Evolutionary conservation across 2,888 invertebrate species (phyloP).

Genomic region (Tupiocoris notatus): DNA sequence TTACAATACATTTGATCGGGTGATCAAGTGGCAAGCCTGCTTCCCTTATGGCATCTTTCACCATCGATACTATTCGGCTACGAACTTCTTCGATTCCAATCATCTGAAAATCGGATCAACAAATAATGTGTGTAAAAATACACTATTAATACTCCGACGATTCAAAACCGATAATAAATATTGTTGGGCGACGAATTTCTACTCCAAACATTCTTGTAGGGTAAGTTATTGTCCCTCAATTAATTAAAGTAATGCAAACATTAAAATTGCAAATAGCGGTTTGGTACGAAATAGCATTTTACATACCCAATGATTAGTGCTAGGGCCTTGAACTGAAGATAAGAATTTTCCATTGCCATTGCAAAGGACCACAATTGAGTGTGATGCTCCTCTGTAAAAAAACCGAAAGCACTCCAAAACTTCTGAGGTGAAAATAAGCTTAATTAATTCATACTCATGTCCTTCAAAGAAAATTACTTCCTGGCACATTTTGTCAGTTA

Average conservation of each 20-base stretch:
- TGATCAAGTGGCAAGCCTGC: constrained; percentile 62
- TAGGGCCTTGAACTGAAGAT: constrained; percentile 66
- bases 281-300: too few species aligned
- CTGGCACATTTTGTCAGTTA: too few species aligned
- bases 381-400: constrained; percentile 75
- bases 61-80: constrained; percentile 70
- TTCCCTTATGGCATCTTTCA: constrained; percentile 64
- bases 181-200: too few species aligned
- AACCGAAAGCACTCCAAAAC: background rate
- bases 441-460: too few species aligned
- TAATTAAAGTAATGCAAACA: background rate
- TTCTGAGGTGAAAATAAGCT: too few species aligned
- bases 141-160: background rate
- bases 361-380: constrained; percentile 75
- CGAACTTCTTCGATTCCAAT: constrained; percentile 79
- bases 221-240: background rate
- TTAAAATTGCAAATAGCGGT: too few species aligned
- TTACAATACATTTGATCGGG: constrained; percentile 67
- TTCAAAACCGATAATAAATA: too few species aligned
- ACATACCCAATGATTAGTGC: constrained; percentile 76
- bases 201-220: too few species aligned
- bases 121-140: background rate
- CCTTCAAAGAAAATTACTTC: too few species aligned
- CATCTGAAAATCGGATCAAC: constrained; percentile 53
- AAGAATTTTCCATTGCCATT: constrained; percentile 69